Evolutionary conservation across 2,113 vertebrate genomes (phyloP).

Genomic region (Empidonax traillii): DNA sequence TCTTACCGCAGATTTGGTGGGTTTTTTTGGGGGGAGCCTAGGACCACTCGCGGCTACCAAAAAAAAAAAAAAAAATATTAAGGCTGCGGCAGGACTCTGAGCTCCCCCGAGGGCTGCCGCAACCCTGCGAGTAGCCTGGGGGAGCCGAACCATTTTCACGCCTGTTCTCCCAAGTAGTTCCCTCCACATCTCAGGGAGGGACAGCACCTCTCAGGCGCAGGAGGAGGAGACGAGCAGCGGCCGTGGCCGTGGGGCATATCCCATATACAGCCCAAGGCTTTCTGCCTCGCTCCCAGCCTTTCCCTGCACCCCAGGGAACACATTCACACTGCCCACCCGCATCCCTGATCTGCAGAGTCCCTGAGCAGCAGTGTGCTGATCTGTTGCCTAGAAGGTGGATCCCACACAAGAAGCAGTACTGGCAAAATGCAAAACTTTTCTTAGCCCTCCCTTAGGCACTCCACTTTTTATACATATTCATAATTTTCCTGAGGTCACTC

Average conservation of each 20-base stretch:
- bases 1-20: neutral
- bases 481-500: neutral
- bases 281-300: neutral
- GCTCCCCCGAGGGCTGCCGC: neutral
- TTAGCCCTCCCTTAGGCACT: neutral
- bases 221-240: too few relatives aligned
- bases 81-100: neutral
- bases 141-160: neutral
- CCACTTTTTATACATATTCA: neutral
- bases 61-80: neutral
- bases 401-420: neutral
- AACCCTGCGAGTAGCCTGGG: neutral
- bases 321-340: neutral
- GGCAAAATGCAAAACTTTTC: neutral
- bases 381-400: neutral
- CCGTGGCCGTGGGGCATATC: too few relatives aligned
- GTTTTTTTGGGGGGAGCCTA: neutral
- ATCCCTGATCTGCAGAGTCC: accelerated
- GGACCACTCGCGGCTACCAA: neutral
- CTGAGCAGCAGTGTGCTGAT: neutral
- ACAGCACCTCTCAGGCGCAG: too few relatives aligned
- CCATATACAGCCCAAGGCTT: neutral
- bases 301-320: accelerated
- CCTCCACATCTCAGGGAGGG: too few relatives aligned
- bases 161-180: accelerated